Conservation (phyloP, 2,888 invertebrate species). For the Acanthoscelides obtectus region DNA sequence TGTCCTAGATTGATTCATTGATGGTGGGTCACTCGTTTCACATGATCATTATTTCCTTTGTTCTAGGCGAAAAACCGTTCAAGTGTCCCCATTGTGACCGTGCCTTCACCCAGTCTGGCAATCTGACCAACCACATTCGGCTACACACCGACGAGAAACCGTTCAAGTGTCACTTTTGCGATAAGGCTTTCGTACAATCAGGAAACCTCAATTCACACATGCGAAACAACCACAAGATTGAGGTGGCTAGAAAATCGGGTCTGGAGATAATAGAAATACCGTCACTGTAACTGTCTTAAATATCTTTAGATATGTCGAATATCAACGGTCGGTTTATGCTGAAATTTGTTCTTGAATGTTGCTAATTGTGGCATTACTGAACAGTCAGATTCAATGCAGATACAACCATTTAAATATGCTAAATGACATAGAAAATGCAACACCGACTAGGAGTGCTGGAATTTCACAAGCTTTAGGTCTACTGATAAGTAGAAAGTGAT, state of each 20-base stretch:
- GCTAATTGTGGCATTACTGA: background rate
- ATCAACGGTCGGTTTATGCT: background rate
- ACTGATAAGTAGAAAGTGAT: too few species aligned
- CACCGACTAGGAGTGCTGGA: too few species aligned
- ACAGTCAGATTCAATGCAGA: too few species aligned
- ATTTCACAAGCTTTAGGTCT: too few species aligned
- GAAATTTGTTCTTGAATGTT: background rate
- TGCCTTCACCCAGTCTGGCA: conserved; percentile 46
- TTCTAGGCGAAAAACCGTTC: conserved; percentile 39
- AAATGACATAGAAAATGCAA: too few species aligned
- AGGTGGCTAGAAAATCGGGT: background rate
- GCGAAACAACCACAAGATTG: conserved; percentile 42
- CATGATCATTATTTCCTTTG: too few species aligned
- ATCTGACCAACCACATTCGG: conserved; percentile 44
- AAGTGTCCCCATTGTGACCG: conserved; percentile 46
- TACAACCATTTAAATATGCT: too few species aligned
- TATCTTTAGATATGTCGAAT: background rate
- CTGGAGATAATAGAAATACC: background rate
- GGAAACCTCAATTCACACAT: conserved; percentile 45
- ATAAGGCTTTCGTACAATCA: conserved; percentile 45
- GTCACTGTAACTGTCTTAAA: background rate
- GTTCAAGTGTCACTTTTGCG: conserved; percentile 46
- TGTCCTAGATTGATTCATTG: too few species aligned
- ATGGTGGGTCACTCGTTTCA: too few species aligned
- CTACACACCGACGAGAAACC: conserved; percentile 46